Percentiles rank a stretch among this genome's conserved stretches.
Conservation (phyloP, 2,113 vertebrate genomes). For the Trichomycterus rosablanca region DNA sequence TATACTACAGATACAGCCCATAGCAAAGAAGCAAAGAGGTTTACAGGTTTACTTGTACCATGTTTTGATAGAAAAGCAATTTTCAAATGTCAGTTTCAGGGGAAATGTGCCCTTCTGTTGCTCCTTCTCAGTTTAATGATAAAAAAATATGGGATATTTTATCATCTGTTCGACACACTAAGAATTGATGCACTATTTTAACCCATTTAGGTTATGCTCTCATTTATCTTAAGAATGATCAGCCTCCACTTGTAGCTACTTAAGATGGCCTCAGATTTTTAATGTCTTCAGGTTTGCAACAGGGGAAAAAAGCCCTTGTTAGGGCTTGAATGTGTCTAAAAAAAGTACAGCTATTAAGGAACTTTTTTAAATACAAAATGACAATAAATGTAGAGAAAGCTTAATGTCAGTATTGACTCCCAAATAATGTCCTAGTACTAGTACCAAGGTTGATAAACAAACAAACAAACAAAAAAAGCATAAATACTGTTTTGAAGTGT, state of each 20-base stretch:
- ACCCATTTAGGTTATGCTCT: conserved; percentile 16
- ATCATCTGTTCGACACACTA: conserved; percentile 27
- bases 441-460: too few relatives aligned
- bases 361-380: background rate
- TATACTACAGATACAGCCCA: conserved; percentile 36
- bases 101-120: conserved; percentile 31
- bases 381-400: too few relatives aligned
- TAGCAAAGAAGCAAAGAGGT: too few relatives aligned
- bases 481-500: too few relatives aligned
- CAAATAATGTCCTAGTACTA: too few relatives aligned
- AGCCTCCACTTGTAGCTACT: conserved; percentile 5
- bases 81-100: conserved; percentile 40
- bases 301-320: background rate
- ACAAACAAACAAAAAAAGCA: too few relatives aligned
- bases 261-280: conserved; percentile 16
- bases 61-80: conserved; percentile 48
- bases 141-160: conserved; percentile 34
- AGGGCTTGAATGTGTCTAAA: background rate
- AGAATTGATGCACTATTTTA: conserved; percentile 28
- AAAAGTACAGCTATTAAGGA: conserved; percentile 1
- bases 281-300: background rate
- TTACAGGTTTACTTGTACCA: conserved; percentile 53
- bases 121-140: conserved; percentile 23
- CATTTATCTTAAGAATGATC: conserved; percentile 23
- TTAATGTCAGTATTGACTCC: too few relatives aligned